Percentiles rank a stretch among this genome's conserved stretches.
Evolutionary conservation across 2,888 invertebrate genomes (phyloP).

Genomic region (Megaustenia siamemsis): DNA sequence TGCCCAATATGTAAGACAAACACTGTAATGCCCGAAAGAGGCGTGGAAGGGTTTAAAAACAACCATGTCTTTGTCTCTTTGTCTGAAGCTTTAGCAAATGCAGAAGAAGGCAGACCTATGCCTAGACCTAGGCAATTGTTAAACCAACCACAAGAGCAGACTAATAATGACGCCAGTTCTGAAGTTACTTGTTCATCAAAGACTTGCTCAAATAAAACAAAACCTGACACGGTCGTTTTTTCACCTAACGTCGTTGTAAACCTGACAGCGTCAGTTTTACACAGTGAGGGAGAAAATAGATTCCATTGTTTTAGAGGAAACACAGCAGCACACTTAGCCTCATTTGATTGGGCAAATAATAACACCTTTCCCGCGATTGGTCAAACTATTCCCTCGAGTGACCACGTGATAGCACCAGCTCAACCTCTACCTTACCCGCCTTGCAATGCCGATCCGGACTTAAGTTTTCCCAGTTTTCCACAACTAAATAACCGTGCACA

Average conservation of each 20-base stretch:
- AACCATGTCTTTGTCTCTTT: slow-evolving; percentile 72
- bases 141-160: not conserved
- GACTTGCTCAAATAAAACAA: slow-evolving; percentile 26
- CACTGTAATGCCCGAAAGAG: slow-evolving; percentile 63
- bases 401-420: too few species aligned
- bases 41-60: slow-evolving; percentile 66
- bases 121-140: slow-evolving; percentile 55
- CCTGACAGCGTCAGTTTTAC: not conserved
- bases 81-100: slow-evolving; percentile 65
- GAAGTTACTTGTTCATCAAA: not conserved
- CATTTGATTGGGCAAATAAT: too few species aligned
- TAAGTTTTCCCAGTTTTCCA: too few species aligned
- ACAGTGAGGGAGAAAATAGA: too few species aligned
- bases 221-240: not conserved
- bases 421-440: too few species aligned
- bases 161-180: not conserved
- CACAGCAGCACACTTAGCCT: too few species aligned
- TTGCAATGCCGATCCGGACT: too few species aligned
- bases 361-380: too few species aligned
- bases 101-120: slow-evolving; percentile 39
- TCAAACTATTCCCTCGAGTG: too few species aligned
- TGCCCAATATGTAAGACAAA: slow-evolving; percentile 72
- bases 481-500: too few species aligned
- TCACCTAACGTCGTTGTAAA: not conserved
- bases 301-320: too few species aligned